Evolutionary conservation across 1,140 invertebrate species (phyloP).

Genomic region (Apis mellifera): Amel_HAv3.1 CM009940.2:12192501-12193000

Average conservation of each 20-base stretch:
- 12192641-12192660: slow-evolving; percentile 75
- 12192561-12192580: slow-evolving; percentile 16
- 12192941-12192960: neutral
- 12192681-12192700: slow-evolving; percentile 73
- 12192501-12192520: slow-evolving; percentile 10
- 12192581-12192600: slow-evolving; percentile 60
- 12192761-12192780: slow-evolving; percentile 65
- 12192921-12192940: neutral
- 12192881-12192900: too few species aligned
- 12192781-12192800: too few species aligned
- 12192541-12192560: neutral
- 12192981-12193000: neutral
- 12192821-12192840: too few species aligned
- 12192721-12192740: slow-evolving; percentile 70
- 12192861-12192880: too few species aligned
- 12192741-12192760: slow-evolving; percentile 61
- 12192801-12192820: too few species aligned
- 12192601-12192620: slow-evolving; percentile 61
- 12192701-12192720: slow-evolving; percentile 75
- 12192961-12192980: neutral
- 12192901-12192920: neutral
- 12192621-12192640: slow-evolving; percentile 67
- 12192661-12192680: slow-evolving; percentile 72
- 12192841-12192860: too few species aligned
- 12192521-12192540: neutral